Conservation (phyloP, 2,888 invertebrate genomes). For the Dusona sp. region DNA sequence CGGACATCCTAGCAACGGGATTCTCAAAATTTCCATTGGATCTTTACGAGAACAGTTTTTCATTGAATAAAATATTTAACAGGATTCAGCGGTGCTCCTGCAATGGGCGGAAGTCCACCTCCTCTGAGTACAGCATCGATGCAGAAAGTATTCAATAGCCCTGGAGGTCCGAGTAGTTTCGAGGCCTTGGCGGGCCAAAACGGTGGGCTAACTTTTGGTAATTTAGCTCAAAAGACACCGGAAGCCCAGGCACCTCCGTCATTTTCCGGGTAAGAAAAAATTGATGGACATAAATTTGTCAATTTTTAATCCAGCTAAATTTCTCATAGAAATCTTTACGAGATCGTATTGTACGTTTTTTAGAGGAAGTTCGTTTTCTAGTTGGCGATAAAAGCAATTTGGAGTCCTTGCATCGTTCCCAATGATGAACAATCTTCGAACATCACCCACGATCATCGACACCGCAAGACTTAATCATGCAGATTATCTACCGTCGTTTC, state of each 20-base stretch:
- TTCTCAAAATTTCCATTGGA: not conserved
- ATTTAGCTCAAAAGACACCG: conserved; percentile 77
- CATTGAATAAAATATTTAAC: conserved; percentile 38
- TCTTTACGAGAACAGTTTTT: not conserved
- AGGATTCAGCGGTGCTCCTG: conserved; percentile 80
- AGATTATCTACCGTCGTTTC: conserved; percentile 12
- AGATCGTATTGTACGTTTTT: conserved; percentile 55
- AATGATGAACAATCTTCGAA: not conserved
- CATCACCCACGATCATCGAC: not conserved
- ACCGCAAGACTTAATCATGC: not conserved
- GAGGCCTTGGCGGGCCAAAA: conserved; percentile 80
- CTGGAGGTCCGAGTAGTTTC: conserved; percentile 78
- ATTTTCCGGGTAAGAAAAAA: conserved; percentile 78
- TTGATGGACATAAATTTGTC: not conserved
- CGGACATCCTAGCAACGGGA: too few relatives aligned
- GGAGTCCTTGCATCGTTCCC: not conserved
- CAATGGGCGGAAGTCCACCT: conserved; percentile 75
- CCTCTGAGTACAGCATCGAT: conserved; percentile 74
- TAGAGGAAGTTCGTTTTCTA: conserved; percentile 82
- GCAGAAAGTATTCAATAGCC: conserved; percentile 80
- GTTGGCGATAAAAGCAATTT: conserved; percentile 78
- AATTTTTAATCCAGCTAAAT: too few relatives aligned
- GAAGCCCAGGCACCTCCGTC: conserved; percentile 78
- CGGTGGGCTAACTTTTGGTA: conserved; percentile 79
- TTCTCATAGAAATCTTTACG: not conserved